Conservation (phyloP, 2,888 invertebrate genomes). For the Spisula solida region DNA sequence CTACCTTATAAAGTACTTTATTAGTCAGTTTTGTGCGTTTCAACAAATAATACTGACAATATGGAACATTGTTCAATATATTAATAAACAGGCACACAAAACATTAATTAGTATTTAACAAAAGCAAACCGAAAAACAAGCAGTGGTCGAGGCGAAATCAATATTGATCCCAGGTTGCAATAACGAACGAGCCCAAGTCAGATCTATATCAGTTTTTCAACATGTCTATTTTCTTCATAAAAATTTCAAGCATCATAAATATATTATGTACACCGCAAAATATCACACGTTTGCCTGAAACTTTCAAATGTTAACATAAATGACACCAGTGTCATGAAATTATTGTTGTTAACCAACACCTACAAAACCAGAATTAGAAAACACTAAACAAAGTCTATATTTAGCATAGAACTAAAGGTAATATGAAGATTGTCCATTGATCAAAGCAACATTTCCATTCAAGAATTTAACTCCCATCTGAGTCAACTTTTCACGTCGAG, state of each 20-base stretch:
- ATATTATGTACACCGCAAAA: conserved; percentile 47
- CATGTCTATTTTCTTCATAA: conserved; percentile 29
- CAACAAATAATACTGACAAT: not conserved
- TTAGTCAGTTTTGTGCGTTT: not conserved
- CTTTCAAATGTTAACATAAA: conserved; percentile 17
- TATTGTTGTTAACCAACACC: conserved; percentile 19
- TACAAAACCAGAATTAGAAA: not conserved
- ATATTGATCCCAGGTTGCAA: not conserved
- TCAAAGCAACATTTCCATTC: not conserved
- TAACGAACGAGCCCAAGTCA: not conserved
- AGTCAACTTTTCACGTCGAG: not conserved
- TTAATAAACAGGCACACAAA: not conserved
- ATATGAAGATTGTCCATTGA: conserved; percentile 3
- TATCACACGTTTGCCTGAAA: conserved; percentile 50
- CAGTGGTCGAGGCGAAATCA: no score
- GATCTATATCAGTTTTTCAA: conserved; percentile 35
- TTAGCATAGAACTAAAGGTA: conserved; percentile 2
- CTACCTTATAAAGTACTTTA: no score
- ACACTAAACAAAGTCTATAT: not conserved
- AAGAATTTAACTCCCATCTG: not conserved
- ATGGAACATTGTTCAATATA: not conserved
- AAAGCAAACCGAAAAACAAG: not conserved
- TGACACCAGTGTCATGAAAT: conserved; percentile 41
- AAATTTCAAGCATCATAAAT: conserved; percentile 49
- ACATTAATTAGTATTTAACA: not conserved